Conservation (phyloP, 2,888 invertebrate species). For the Lapara coniferarum region DNA sequence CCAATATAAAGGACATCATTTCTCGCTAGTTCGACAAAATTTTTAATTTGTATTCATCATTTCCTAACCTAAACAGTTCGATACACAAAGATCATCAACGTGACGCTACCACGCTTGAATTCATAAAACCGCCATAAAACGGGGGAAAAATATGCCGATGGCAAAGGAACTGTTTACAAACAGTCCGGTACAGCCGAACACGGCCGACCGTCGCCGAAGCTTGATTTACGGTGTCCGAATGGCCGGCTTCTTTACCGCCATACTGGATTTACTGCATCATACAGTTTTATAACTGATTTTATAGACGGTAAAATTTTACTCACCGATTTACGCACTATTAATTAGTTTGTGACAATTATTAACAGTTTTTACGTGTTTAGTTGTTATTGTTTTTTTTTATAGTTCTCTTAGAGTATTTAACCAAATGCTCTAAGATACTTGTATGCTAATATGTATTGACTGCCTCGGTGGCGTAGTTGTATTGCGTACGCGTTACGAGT, state of each 20-base stretch:
- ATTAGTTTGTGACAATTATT: conserved; percentile 37
- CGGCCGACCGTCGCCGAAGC: conserved; percentile 63
- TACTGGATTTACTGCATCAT: conserved; percentile 73
- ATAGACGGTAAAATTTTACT: conserved; percentile 79
- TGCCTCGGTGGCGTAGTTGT: too few relatives aligned
- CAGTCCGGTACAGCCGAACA: conserved; percentile 62
- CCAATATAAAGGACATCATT: too few relatives aligned
- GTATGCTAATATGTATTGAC: too few relatives aligned
- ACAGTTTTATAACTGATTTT: conserved; percentile 81
- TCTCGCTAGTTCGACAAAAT: too few relatives aligned
- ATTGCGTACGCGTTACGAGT: too few relatives aligned
- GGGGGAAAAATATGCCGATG: conserved; percentile 63
- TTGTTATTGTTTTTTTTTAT: conserved; percentile 20
- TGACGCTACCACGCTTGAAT: conserved; percentile 11
- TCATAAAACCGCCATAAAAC: conserved; percentile 47
- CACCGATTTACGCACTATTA: conserved; percentile 38
- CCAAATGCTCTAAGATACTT: too few relatives aligned
- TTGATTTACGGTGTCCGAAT: conserved; percentile 77
- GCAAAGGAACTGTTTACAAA: conserved; percentile 77
- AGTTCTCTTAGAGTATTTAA: too few relatives aligned
- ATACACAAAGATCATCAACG: too few relatives aligned
- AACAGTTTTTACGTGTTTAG: conserved; percentile 23
- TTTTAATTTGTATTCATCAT: too few relatives aligned
- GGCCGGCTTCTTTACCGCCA: conserved; percentile 74
- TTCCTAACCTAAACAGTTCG: too few relatives aligned